Percentiles rank a stretch among this genome's conserved stretches.
Evolutionary conservation across 2,888 invertebrate genomes (phyloP).

Genomic region (Cheilosia variabilis): DNA sequence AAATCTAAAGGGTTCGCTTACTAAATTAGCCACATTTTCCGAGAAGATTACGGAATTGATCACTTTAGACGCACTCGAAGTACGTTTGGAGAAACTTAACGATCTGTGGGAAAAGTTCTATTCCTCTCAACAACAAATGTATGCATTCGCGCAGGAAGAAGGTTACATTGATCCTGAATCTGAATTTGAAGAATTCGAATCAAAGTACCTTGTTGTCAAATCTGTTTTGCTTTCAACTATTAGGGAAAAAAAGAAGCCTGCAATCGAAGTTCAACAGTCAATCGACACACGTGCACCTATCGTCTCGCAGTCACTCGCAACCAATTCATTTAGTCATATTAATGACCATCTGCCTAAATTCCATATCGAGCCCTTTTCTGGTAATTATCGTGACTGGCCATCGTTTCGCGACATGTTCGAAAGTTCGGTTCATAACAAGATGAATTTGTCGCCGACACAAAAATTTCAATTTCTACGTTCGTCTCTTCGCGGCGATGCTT

Average conservation of each 20-base stretch:
- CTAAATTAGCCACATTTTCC: neutral
- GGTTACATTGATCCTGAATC: conserved; percentile 1
- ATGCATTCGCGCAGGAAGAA: neutral
- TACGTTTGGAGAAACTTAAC: neutral
- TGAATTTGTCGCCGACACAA: conserved; percentile 11
- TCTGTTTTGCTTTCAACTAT: neutral
- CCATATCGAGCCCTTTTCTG: conserved; percentile 24
- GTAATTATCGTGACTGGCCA: conserved; percentile 31
- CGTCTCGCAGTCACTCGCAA: neutral
- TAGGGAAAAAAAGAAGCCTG: neutral
- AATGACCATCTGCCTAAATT: conserved; percentile 8
- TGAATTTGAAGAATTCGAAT: neutral
- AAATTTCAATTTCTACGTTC: conserved; percentile 32
- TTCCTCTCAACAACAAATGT: neutral
- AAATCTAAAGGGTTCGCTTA: neutral
- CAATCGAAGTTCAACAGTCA: neutral
- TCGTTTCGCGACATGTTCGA: conserved; percentile 17
- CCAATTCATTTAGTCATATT: no score
- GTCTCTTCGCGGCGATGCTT: conserved; percentile 32
- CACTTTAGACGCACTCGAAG: neutral
- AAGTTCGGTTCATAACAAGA: conserved; percentile 15
- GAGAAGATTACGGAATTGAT: neutral
- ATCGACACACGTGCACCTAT: neutral
- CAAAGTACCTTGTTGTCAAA: neutral
- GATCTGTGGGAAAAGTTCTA: neutral